These are phyloP conservation scores for Labeo calbasu DNA, from an alignment of 2,797 vertebrate species.

Conservation along the genomic window DNA sequence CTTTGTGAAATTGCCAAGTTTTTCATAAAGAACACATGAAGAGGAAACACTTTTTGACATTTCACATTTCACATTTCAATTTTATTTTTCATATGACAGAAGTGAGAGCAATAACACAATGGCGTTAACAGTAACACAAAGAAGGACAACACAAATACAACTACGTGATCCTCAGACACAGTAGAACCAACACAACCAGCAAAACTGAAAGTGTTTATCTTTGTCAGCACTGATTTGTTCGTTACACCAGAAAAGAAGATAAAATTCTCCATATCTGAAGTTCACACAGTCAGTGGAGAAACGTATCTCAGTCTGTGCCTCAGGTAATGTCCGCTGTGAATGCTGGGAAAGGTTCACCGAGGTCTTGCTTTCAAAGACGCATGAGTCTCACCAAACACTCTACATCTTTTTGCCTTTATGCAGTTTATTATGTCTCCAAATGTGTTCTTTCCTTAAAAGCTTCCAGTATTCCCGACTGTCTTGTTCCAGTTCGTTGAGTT, in stretches of 20 bases:
- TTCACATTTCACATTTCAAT: too few relatives aligned
- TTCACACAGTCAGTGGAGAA: background rate
- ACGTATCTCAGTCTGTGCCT: background rate
- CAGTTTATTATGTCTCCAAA: constrained; percentile 84
- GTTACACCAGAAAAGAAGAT: background rate
- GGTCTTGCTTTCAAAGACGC: background rate
- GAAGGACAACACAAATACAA: background rate
- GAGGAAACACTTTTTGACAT: background rate
- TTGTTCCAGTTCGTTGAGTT: constrained; percentile 81
- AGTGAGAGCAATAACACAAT: background rate
- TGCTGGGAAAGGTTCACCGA: background rate
- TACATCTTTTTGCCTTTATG: constrained; percentile 84
- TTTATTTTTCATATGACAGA: background rate
- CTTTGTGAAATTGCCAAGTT: background rate
- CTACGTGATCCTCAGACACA: background rate
- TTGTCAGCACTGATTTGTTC: background rate
- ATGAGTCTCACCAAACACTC: background rate
- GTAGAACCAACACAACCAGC: background rate
- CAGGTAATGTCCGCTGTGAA: background rate
- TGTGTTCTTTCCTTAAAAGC: constrained; percentile 87
- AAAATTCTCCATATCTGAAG: background rate
- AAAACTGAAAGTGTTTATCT: background rate
- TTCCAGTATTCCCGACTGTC: constrained; percentile 83
- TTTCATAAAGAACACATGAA: background rate
- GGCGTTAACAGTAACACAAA: background rate